Base-by-base conservation (phyloP, 2,113 vertebrate species). In the Labrus mixtus region DNA sequence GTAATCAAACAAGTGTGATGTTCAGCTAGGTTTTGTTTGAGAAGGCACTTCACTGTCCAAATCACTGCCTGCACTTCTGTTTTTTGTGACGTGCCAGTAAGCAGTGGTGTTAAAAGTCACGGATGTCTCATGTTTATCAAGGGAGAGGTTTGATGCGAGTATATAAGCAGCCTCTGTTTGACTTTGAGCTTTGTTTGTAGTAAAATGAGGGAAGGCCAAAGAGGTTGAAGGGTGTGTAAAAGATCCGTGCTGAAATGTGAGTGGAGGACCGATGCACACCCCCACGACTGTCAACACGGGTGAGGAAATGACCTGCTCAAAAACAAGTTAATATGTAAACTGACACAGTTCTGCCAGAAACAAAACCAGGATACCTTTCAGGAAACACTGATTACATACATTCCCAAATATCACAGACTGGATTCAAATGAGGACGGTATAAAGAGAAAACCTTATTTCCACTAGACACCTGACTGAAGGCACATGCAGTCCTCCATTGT, bases 111-210 rank as follows among this genome's bases (percentile, higher is more conserved):
- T 62, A 17, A 17, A 51, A 46, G 15, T 57, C 33, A 45, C 51
- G 45, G 2, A 54, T 68, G 45, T 29, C 7, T 75, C 15, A 19
- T 59, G 64, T 57, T 70, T 75, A 54, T 39, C 41, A 48, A 20
- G 16, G 13, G 12, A 74, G 59, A 45, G 10, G 22, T 57, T 41
- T 20, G 65, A 68, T 37, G 68, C 50, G 10, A 60, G 15, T 57
- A 50, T 23, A 57, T 8, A 12, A 37, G 36, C 65, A 56, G 23
- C 46, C 23, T 53, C 10, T 50, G 76, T 86, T 84, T 89, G 87
- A 84, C 74, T 86, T 88, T 73, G 73, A 82, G 43, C 36, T 70
- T 73, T 91, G 81, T 91, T 90, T 85, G 73, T 67, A 22, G 50
- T 33, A 76, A 58, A 63, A 84, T 63, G 61, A 58, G 50, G 59